phyloP scores from a whole-genome alignment of 2,113 vertebrate species.

The Rynchops niger region DNA sequence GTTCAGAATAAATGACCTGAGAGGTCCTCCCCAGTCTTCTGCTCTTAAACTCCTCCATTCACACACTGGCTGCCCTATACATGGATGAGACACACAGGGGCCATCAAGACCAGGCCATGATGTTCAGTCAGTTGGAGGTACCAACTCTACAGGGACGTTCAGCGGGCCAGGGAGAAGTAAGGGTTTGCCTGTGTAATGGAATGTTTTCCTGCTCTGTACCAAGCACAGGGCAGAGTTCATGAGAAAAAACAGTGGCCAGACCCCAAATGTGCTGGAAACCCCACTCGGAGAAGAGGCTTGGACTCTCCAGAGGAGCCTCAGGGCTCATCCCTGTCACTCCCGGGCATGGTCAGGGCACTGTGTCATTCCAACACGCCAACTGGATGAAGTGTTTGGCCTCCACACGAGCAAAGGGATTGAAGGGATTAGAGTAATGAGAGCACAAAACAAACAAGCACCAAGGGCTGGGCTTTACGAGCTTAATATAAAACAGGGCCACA shows the following conservation, averaged over 20 bases:
- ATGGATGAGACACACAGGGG: not conserved
- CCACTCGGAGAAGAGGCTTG: not conserved
- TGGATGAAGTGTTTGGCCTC: not conserved
- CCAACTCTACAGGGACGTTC: not conserved
- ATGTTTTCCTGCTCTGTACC: not conserved
- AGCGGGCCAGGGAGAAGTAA: not conserved
- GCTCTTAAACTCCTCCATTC: not conserved
- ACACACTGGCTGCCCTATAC: not conserved
- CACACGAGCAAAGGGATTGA: not conserved
- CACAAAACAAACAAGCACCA: constrained; percentile 34
- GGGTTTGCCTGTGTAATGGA: not conserved
- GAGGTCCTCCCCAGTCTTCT: not conserved
- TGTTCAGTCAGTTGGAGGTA: not conserved
- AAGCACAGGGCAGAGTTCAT: not conserved
- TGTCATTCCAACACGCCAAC: not conserved
- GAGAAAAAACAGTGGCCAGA: not conserved
- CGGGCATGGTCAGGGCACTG: fast-evolving
- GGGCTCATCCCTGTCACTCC: not conserved
- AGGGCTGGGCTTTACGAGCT: not conserved
- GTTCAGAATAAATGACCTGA: not conserved
- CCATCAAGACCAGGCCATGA: not conserved
- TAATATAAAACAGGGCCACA: not conserved
- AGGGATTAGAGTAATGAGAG: constrained; percentile 31
- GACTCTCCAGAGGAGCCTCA: not conserved
- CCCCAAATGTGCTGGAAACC: not conserved